A percentile compares a stretch with the other conserved stretches of the same genome.
phyloP scores from a whole-genome alignment of 2,888 invertebrate species.

The Hartigia nigra region DNA sequence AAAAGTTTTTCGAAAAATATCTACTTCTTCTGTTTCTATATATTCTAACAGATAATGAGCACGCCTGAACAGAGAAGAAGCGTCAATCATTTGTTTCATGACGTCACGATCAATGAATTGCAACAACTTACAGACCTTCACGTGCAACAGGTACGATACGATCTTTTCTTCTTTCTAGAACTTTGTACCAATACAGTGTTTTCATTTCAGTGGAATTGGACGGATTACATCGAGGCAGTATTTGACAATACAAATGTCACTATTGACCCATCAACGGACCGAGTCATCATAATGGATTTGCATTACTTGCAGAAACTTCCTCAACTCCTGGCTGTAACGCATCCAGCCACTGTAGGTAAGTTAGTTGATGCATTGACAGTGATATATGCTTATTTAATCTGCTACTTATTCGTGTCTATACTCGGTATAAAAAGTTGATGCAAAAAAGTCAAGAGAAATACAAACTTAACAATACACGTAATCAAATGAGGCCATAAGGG shows the following conservation, averaged over 20 bases:
- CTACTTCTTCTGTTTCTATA: slow-evolving; percentile 26
- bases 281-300: slow-evolving; percentile 75
- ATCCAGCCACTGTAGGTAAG: slow-evolving; percentile 70
- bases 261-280: slow-evolving; percentile 68
- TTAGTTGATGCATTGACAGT: not conserved
- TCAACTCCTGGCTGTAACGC: slow-evolving; percentile 68
- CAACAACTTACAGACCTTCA: slow-evolving; percentile 56
- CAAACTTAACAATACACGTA: slow-evolving; percentile 12
- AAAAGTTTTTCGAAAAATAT: not conserved
- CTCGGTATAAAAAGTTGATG: not conserved
- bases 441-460: not conserved
- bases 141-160: slow-evolving; percentile 62
- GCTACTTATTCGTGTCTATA: not conserved
- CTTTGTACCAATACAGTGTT: not conserved
- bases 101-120: slow-evolving; percentile 71
- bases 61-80: slow-evolving; percentile 73
- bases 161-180: slow-evolving; percentile 25
- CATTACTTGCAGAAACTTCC: slow-evolving; percentile 74
- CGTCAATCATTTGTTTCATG: slow-evolving; percentile 74
- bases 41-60: slow-evolving; percentile 71
- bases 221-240: slow-evolving; percentile 70
- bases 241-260: slow-evolving; percentile 72
- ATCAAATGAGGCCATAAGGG: slow-evolving; percentile 38
- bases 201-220: slow-evolving; percentile 73
- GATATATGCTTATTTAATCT: not conserved